Percentiles rank a stretch among this genome's conserved stretches.
These are phyloP conservation scores for Chrysogorgia sp. DNA, from an alignment of 92 coral and sea anemone genomes.

Conservation along the genomic window DNA sequence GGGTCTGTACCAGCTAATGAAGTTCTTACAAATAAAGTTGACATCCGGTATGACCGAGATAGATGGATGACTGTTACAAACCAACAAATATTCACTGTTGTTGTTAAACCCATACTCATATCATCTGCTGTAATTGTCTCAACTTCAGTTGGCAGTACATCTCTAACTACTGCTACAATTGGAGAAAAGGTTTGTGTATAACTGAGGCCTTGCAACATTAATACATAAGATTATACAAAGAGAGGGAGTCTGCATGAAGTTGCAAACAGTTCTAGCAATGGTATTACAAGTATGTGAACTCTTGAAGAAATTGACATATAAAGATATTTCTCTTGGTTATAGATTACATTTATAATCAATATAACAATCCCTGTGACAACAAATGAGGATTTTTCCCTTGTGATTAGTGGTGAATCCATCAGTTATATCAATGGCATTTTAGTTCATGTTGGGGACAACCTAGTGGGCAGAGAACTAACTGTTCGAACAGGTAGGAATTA, in stretches of 20 bases:
- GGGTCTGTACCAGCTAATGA: conserved; percentile 73
- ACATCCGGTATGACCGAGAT: conserved; percentile 65
- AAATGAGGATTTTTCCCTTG: conserved; percentile 61
- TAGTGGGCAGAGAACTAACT: conserved; percentile 38
- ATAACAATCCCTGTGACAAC: conserved; percentile 73
- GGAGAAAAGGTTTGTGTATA: conserved; percentile 84
- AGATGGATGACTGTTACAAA: conserved; percentile 65
- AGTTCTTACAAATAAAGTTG: conserved; percentile 28
- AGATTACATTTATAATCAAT: conserved; percentile 18
- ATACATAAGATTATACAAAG: no score
- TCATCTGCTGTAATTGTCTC: conserved; percentile 50
- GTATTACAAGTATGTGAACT: not conserved
- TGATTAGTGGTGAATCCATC: conserved; percentile 53
- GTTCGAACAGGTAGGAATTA: conserved; percentile 57
- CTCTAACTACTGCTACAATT: conserved; percentile 57
- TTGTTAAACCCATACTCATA: conserved; percentile 53
- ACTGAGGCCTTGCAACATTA: not conserved
- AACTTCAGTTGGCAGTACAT: conserved; percentile 52
- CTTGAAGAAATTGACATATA: not conserved
- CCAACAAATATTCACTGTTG: not conserved
- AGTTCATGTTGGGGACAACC: conserved; percentile 61
- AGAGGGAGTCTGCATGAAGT: no score
- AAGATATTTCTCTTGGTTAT: not conserved
- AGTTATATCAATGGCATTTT: conserved; percentile 57
- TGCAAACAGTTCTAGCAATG: not conserved